Base-by-base conservation (phyloP, 1,140 invertebrate species). In the Olivierus martensii region DNA sequence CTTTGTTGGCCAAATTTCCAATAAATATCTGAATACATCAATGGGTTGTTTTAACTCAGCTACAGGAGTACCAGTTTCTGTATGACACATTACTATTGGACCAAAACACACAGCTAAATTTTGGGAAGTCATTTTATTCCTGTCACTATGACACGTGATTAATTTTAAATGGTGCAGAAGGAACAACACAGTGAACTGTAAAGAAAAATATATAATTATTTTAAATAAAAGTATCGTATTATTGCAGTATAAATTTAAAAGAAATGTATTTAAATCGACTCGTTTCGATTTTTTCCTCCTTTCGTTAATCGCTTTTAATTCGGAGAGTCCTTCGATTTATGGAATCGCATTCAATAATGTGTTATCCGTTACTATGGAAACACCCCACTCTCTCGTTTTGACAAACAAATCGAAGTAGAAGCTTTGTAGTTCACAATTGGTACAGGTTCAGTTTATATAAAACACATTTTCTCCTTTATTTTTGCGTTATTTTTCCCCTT, bases 101-200 rank as follows among this genome's bases (percentile, higher is more conserved):
- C 89, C 93, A 64, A 98, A 84, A 60, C 89, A 91, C 21, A 88
- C 83, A 19, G 91, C 89, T 48, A 96, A 71, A 67, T 89, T 90
- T 61, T 90, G 85, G 14, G 90, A 83, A 28, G 87, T 87, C 91
- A 96, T 95, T 70, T 96, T 96, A 70, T 96, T 96, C 12, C 86
- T 75, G 58, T 88, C 84, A 49, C 84, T 82, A 60, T 91, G 87
- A 1, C 84, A 84, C 0, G 89, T 82, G 2, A 96, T 88, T 63
- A 91, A 75, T 45, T 89, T 87, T 58, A 96, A 73, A 67, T 96
- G 92, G 71, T 96, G 90, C 65, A 96, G 79, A 52, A 96, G 74
- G 65, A 87, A 86, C 57, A 93, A 84, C 59, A 95, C 71, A 0
- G 91, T 94, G 62, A 86, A 87, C 81, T 93, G 69, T 14, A 67